Evolutionary conservation across 2,888 invertebrate genomes (phyloP).

Genomic region (Isoperla grammatica): DNA sequence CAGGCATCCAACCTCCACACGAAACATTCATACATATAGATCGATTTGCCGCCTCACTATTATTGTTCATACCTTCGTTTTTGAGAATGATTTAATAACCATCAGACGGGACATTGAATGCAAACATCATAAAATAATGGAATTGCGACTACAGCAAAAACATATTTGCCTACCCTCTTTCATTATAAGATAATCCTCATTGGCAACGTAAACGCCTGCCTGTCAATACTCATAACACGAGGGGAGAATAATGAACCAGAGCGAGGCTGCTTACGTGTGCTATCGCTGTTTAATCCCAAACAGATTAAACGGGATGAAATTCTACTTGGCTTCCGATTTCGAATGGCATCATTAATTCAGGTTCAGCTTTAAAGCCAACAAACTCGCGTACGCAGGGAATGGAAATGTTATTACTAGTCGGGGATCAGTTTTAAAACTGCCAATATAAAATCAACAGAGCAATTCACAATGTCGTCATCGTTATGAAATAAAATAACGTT

Average conservation of each 20-base stretch:
- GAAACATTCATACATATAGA: too few relatives aligned
- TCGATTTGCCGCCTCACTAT: too few relatives aligned
- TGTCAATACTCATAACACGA: neutral
- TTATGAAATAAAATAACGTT: too few relatives aligned
- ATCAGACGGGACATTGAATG: too few relatives aligned
- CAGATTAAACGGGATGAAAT: slow-evolving; percentile 25
- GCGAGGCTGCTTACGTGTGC: slow-evolving; percentile 18
- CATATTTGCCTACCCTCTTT: neutral
- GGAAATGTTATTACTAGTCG: neutral
- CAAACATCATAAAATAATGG: too few relatives aligned
- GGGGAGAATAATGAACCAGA: neutral
- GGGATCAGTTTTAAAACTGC: neutral
- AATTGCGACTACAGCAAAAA: neutral
- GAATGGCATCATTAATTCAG: slow-evolving; percentile 6
- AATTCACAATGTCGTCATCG: too few relatives aligned
- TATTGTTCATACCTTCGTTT: too few relatives aligned
- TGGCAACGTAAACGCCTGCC: slow-evolving; percentile 17
- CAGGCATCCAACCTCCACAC: too few relatives aligned
- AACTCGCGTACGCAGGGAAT: neutral
- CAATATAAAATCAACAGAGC: too few relatives aligned
- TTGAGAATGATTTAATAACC: too few relatives aligned
- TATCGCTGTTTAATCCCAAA: slow-evolving; percentile 23
- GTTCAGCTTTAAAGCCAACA: slow-evolving; percentile 3
- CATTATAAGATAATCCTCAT: slow-evolving; percentile 11
- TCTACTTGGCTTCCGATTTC: slow-evolving; percentile 13